A percentile compares a stretch with the other conserved stretches of the same genome.
Evolutionary conservation across 2,113 vertebrate species (phyloP).

Genomic region (Poeciliopsis retropinna): DNA sequence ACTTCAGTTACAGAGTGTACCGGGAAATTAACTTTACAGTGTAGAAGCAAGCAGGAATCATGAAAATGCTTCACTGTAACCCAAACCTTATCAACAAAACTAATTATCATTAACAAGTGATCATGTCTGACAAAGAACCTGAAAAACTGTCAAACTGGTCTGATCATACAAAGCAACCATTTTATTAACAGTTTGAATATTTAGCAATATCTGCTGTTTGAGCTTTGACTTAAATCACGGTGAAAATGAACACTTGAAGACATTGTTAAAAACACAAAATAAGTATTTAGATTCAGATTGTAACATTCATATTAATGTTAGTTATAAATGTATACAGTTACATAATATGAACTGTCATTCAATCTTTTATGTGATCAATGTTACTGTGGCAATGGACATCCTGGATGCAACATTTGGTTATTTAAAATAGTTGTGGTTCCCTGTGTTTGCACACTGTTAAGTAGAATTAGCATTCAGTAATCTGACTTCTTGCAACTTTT

Average conservation of each 20-base stretch:
- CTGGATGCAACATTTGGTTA: neutral
- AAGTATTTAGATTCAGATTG: neutral
- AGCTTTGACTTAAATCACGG: neutral
- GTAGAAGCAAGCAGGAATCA: neutral
- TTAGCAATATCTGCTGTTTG: neutral
- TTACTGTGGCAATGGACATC: too few species aligned
- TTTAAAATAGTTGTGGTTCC: neutral
- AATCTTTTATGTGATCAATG: too few species aligned
- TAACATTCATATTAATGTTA: neutral
- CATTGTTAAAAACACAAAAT: neutral
- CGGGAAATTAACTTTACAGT: too few species aligned
- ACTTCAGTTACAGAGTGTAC: too few species aligned
- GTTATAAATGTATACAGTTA: neutral
- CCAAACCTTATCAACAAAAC: neutral
- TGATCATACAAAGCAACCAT: neutral
- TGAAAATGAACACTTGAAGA: neutral
- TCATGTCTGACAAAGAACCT: neutral
- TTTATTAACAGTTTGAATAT: neutral
- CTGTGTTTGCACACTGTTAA: neutral
- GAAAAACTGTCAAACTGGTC: neutral
- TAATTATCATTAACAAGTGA: neutral
- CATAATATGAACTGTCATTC: too few species aligned
- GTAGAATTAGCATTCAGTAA: neutral
- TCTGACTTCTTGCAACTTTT: neutral
- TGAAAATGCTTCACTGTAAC: neutral